phyloP scores from a whole-genome alignment of 2,113 vertebrate genomes.

The Oxyura jamaicensis region DNA sequence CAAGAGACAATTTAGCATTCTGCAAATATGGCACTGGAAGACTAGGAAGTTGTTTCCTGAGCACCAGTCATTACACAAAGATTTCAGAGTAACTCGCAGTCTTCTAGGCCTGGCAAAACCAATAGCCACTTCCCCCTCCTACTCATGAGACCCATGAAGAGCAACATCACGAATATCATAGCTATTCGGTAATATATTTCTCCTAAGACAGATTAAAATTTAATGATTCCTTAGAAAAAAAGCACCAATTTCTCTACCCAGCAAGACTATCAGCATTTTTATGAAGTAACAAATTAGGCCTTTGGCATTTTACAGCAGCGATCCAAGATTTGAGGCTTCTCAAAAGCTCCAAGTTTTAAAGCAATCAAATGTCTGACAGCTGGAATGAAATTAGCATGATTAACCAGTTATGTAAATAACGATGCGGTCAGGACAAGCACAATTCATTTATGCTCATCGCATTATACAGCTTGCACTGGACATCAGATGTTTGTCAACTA shows the following conservation, averaged over 20 bases:
- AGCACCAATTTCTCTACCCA: not conserved
- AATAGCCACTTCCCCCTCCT: slow-evolving; percentile 3
- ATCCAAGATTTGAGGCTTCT: slow-evolving; percentile 32
- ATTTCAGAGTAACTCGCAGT: not conserved
- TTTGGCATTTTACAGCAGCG: slow-evolving; percentile 1
- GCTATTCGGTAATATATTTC: not conserved
- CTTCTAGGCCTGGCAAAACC: not conserved
- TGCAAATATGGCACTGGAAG: slow-evolving; percentile 32
- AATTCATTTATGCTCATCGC: not conserved
- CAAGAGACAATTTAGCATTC: slow-evolving; percentile 9
- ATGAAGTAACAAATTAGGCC: slow-evolving; percentile 10
- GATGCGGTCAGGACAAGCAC: not conserved
- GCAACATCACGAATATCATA: not conserved
- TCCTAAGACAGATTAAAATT: slow-evolving; percentile 12
- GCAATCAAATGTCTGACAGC: slow-evolving; percentile 58
- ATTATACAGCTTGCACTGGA: not conserved
- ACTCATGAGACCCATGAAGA: not conserved
- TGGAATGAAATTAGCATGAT: slow-evolving; percentile 58
- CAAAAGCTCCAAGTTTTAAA: slow-evolving; percentile 48
- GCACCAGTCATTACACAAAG: slow-evolving; percentile 14
- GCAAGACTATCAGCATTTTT: slow-evolving; percentile 15
- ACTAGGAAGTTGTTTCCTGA: slow-evolving; percentile 9
- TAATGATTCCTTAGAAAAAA: not conserved
- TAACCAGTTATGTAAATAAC: slow-evolving; percentile 62
- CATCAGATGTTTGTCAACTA: not conserved